Conservation (phyloP, 2,113 vertebrate genomes). For the Madoqua kirkii region DNA sequence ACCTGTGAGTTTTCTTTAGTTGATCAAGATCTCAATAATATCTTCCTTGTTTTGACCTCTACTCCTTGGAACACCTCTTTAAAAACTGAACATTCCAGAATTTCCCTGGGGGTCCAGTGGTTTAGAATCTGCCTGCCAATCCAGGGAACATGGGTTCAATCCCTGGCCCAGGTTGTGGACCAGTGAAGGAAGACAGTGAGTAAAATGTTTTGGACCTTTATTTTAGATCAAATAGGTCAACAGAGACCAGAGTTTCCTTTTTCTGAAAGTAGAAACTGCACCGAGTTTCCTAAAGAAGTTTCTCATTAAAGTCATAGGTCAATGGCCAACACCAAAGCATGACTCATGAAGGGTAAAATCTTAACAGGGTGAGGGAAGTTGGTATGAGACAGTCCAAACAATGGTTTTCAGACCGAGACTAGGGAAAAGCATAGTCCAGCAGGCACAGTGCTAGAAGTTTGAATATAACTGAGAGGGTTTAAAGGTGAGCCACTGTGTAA, state of each 20-base stretch:
- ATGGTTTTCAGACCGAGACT: not conserved
- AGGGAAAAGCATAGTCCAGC: not conserved
- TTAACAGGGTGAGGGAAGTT: not conserved
- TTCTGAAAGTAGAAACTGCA: not conserved
- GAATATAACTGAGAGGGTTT: not conserved
- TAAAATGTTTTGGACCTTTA: not conserved
- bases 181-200: not conserved
- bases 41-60: not conserved
- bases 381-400: not conserved
- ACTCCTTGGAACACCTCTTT: not conserved
- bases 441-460: not conserved
- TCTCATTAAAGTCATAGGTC: not conserved
- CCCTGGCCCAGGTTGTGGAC: not conserved
- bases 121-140: not conserved
- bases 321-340: not conserved
- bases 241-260: not conserved
- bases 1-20: not conserved
- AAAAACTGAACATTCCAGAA: not conserved
- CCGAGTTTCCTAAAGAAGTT: not conserved
- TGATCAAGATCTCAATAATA: not conserved
- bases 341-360: not conserved
- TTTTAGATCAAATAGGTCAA: not conserved
- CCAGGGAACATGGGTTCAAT: rapidly evolving
- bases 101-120: not conserved
- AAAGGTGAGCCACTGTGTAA: not conserved